Evolutionary conservation across 2,888 invertebrate species (phyloP), one percentile per base, ranked within the genome.

Genomic region (Mycalesis mineus): DNA sequence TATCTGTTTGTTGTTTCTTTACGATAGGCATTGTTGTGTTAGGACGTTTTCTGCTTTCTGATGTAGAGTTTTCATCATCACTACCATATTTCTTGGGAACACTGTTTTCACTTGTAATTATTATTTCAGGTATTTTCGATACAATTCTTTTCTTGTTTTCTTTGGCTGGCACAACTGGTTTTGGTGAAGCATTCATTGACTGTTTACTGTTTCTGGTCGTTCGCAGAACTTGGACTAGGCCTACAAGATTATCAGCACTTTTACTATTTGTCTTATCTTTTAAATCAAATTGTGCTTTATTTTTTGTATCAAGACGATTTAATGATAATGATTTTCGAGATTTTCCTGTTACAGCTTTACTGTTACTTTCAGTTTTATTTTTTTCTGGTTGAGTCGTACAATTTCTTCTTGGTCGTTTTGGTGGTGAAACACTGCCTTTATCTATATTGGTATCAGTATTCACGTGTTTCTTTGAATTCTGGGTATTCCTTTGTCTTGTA

Each of bases 341-440:
- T 41, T 31, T 51, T 39, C 41, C 29, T 31, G 22, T 15, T 40
- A 1, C 41, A 31, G 15, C 40, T 22, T 15, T 22, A 22, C 7
- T 22, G 1, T 15, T 49, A 14, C n/a, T n/a, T 28, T 47, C 47
- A 49, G 1, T 49, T 13, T 49, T 14, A 13, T 37, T 14, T 15
- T 51, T 13, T 15, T 9, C 40, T 6, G 40, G 11, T 22, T 55
- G 51, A 57, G 42, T 63, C 48, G 52, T 62, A 58, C 53, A 55
- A 58, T 57, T 65, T 63, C 62, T 74, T 66, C 72, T 80, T n/a
- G 71, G 56, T 59, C 71, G 72, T 73, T 88, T 88, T 22, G 86
- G 80, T 40, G 86, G 86, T 13, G 83, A 84, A 7, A 80, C 73
- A 66, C 71, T 74, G 57, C 80, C 75, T 55, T 69, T 58, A 52